Conservation (phyloP, 2,888 invertebrate species). For the Synanthedon andrenaeformis region DNA sequence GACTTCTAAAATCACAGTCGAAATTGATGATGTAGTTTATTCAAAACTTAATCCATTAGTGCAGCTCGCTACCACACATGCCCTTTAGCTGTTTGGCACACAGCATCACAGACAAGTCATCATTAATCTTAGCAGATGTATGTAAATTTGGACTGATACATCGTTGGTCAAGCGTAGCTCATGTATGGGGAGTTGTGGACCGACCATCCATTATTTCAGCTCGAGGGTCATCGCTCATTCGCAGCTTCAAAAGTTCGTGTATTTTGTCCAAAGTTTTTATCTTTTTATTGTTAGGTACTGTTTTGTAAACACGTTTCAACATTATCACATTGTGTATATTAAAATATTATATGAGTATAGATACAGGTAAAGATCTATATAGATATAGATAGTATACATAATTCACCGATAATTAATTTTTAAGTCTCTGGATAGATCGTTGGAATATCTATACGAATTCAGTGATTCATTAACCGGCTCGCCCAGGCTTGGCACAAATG, state of each 20-base stretch:
- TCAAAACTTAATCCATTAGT: constrained; percentile 18
- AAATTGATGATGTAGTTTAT: constrained; percentile 4
- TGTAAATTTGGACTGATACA: constrained; percentile 55
- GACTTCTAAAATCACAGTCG: constrained; percentile 5
- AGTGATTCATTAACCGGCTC: too few species aligned
- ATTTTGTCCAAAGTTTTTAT: constrained; percentile 1
- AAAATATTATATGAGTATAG: too few species aligned
- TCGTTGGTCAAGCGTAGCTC: constrained; percentile 37
- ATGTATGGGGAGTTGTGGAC: constrained; percentile 8
- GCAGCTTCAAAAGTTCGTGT: constrained; percentile 16
- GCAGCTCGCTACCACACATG: background rate
- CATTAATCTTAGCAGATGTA: constrained; percentile 52
- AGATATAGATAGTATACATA: too few species aligned
- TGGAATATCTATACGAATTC: too few species aligned
- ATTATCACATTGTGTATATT: too few species aligned
- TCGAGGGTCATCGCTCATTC: constrained; percentile 22
- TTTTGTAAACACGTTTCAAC: too few species aligned
- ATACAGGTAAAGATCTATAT: too few species aligned
- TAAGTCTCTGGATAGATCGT: too few species aligned
- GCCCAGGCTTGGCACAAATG: too few species aligned
- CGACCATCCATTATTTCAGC: constrained; percentile 26
- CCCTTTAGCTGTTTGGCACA: constrained; percentile 16
- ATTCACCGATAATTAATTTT: too few species aligned
- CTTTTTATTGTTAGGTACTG: background rate
- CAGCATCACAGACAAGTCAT: constrained; percentile 30